Evolutionary conservation across 2,888 invertebrate genomes (phyloP).

Genomic region (Lasius fuliginosus): DNA sequence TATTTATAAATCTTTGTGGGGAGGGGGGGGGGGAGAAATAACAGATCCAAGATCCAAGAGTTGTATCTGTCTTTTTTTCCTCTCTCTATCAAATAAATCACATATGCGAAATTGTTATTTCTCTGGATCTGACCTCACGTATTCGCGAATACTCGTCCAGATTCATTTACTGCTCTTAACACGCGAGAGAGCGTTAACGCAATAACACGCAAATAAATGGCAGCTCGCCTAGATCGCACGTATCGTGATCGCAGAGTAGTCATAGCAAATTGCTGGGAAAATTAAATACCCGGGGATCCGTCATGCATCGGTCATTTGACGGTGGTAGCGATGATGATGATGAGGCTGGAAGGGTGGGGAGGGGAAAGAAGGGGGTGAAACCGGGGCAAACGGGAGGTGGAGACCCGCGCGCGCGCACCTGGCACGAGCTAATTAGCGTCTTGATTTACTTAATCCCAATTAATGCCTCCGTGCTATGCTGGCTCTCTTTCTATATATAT

Average conservation of each 20-base stretch:
- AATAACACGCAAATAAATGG: conserved; percentile 30
- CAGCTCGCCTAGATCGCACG: conserved; percentile 23
- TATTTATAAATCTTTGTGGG: not conserved
- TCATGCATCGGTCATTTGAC: conserved; percentile 59
- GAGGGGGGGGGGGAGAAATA: too few relatives aligned
- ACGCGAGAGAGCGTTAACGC: conserved; percentile 19
- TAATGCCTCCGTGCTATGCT: conserved; percentile 82
- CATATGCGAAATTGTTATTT: not conserved
- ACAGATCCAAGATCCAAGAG: too few relatives aligned
- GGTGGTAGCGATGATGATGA: conserved; percentile 43
- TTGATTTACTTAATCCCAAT: conserved; percentile 87
- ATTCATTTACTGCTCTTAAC: not conserved
- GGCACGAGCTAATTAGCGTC: conserved; percentile 86
- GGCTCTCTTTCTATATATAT: conserved; percentile 47
- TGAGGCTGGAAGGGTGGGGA: conserved; percentile 19
- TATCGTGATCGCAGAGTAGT: conserved; percentile 58
- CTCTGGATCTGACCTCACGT: not conserved
- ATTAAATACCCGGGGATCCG: conserved; percentile 72
- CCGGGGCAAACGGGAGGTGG: conserved; percentile 15
- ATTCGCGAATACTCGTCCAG: not conserved
- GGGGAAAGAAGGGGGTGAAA: conserved; percentile 45
- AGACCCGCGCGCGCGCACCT: conserved; percentile 58
- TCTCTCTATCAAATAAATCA: not conserved
- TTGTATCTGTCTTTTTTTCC: not conserved
- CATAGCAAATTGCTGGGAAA: conserved; percentile 77